Evolutionary conservation across 1,140 invertebrate species (phyloP), one percentile per base, ranked within the genome.

Genomic region (Sminthurinus signatus): DNA sequence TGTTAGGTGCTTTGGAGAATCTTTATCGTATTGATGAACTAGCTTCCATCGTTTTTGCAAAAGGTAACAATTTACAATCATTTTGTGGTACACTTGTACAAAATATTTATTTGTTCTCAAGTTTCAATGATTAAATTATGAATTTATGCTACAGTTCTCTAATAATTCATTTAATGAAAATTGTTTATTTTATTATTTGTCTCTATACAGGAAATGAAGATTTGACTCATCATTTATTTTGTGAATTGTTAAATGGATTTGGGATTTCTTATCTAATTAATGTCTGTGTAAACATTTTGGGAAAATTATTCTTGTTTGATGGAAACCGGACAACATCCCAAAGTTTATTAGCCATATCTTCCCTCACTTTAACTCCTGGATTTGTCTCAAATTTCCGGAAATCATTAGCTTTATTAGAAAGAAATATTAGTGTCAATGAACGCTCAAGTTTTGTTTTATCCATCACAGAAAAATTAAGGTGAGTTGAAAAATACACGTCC

Each of bases 301-400:
- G 43, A 4, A 72, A 72, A 54, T 57, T 72, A 25, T 72, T 65
- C 46, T 27, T 67, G 1, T 50, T 64, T 29, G 57, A 67, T 67
- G 52, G 64, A 12, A 60, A 59, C 25, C 42, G 67, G 0, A 72
- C 70, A 2, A 72, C 64, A 29, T 62, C 67, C 3, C 67, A 72
- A 36, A 69, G 64, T 46, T 58, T 72, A 2, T 51, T 72, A 14
- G 67, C 70, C 17, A 63, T 72, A 43, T 68, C 66, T 27, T 59
- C 67, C 5, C 48, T 72, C 19, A 50, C 55, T 31, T 52, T 72
- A 15, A 59, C 31, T 25, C 64, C 58, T 2, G 67, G 48, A 1
- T 67, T 69, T 65, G 62, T 72, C n/a, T 67, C 69, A 31, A 72
- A 72, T 61, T 72, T 72, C 44, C 31, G 70, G 31, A 72, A 72